These are phyloP conservation scores for Euleptes europaea DNA, from an alignment of 2,113 vertebrate genomes.

Conservation along the genomic window DNA sequence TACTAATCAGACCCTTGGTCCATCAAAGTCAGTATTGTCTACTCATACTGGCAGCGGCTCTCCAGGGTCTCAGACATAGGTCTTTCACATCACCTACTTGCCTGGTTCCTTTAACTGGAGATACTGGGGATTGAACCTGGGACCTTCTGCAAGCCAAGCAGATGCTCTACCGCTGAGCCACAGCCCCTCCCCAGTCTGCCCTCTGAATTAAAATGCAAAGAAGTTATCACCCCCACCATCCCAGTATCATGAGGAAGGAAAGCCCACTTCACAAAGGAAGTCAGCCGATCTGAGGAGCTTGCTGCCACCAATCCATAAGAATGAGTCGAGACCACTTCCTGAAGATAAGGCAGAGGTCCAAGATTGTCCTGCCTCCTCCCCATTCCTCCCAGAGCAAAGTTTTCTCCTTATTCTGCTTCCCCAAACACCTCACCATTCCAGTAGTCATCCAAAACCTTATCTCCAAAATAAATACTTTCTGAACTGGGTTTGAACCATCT, in stretches of 20 bases:
- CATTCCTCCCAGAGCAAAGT: too few species aligned
- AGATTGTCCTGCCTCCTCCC: background rate
- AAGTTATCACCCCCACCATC: accelerated
- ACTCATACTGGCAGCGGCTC: too few species aligned
- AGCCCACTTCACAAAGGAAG: accelerated
- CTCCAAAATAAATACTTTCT: conserved; percentile 20
- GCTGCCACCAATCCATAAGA: background rate
- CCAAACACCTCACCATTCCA: background rate
- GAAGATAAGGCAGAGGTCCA: background rate
- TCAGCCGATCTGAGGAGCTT: accelerated
- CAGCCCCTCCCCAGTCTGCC: too few species aligned
- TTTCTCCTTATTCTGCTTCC: too few species aligned
- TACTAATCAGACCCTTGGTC: too few species aligned
- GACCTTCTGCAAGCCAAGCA: too few species aligned
- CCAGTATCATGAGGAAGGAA: background rate
- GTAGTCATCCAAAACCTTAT: conserved; percentile 36
- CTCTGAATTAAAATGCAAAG: background rate
- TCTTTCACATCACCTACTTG: too few species aligned
- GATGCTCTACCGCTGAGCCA: too few species aligned
- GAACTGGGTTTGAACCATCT: background rate
- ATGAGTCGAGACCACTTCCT: background rate
- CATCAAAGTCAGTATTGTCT: too few species aligned
- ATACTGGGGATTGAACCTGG: too few species aligned
- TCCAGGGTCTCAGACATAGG: too few species aligned
- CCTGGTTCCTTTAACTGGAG: too few species aligned